phyloP scores from a whole-genome alignment of 2,113 vertebrate species.

The Pterocles orientalis region DNA sequence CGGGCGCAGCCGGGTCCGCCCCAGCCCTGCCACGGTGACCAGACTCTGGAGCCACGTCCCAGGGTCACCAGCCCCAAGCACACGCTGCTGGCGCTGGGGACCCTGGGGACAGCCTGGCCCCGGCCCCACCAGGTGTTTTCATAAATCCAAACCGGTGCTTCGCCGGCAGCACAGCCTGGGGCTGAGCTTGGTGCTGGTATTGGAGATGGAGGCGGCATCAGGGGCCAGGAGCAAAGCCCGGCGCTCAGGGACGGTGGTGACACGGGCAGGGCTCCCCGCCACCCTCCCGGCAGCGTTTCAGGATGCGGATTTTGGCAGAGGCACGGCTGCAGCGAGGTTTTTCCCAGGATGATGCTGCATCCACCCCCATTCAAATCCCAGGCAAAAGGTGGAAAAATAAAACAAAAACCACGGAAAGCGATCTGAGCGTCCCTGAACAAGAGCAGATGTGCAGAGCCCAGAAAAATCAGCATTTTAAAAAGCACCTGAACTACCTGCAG shows the following conservation, averaged over 20 bases:
- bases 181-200: fast-evolving
- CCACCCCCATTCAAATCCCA: neutral
- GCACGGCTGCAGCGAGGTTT: neutral
- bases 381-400: neutral
- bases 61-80: neutral
- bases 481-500: neutral
- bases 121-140: no score
- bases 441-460: neutral
- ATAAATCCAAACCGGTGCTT: neutral
- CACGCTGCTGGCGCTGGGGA: neutral
- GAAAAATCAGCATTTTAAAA: fast-evolving
- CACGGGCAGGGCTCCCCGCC: no score
- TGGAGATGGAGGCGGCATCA: neutral
- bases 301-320: no score
- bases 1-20: neutral
- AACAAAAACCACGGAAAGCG: neutral
- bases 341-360: neutral
- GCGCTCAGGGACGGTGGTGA: no score
- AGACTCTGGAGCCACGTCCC: neutral
- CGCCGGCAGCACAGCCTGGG: no score
- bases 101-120: no score
- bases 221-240: no score
- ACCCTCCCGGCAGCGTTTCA: no score
- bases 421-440: neutral
- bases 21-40: fast-evolving